phyloP scores from a whole-genome alignment of 2,797 vertebrate species.

The Microcaecilia unicolor region DNA sequence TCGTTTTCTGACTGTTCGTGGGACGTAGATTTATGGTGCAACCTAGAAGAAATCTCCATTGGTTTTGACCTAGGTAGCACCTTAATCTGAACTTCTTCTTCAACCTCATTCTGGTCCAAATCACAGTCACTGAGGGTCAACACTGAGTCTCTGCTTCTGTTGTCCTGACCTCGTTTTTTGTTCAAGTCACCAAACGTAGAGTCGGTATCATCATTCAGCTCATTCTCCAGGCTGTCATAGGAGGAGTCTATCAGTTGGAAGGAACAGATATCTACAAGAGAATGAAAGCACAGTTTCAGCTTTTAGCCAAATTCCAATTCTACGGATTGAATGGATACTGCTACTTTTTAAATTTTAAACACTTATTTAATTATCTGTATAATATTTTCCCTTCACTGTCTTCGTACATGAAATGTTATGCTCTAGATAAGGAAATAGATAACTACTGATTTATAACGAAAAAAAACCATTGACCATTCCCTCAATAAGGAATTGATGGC shows the following conservation, averaged over 20 bases:
- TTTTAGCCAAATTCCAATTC: not conserved
- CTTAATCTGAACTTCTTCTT: constrained; percentile 45
- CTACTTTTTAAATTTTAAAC: not conserved
- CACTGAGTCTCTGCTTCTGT: constrained; percentile 83
- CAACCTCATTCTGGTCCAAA: constrained; percentile 57
- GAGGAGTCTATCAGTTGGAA: constrained; percentile 90
- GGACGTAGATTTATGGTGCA: constrained; percentile 29
- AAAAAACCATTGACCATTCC: no score
- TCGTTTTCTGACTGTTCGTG: constrained; percentile 14
- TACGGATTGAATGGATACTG: not conserved
- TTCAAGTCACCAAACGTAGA: constrained; percentile 66
- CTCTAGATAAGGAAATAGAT: no score
- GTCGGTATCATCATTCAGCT: constrained; percentile 78
- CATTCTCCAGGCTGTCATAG: constrained; percentile 88
- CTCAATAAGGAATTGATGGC: no score
- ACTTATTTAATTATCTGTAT: no score
- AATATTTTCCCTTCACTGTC: no score
- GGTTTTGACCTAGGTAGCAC: constrained; percentile 47
- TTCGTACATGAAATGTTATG: no score
- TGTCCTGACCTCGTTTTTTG: constrained; percentile 61
- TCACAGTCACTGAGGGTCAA: constrained; percentile 83
- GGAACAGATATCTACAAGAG: constrained; percentile 67
- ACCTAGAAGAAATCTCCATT: constrained; percentile 30
- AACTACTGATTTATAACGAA: no score
- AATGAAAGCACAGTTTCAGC: constrained; percentile 3